phyloP scores from a whole-genome alignment of 2,113 vertebrate genomes.

The Mus spicilegus region DNA sequence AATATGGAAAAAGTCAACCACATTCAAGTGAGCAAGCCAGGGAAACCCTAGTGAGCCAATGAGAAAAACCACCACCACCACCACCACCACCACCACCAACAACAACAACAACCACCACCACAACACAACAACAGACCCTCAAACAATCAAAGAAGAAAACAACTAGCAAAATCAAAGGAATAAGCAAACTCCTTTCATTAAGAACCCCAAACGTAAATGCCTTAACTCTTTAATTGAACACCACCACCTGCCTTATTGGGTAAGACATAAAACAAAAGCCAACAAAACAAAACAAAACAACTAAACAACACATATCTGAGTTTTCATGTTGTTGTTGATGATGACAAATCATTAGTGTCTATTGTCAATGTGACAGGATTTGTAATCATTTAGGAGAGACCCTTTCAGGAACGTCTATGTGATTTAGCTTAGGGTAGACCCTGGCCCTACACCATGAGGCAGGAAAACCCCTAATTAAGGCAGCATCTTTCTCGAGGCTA shows the following conservation, averaged over 20 bases:
- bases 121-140: background rate
- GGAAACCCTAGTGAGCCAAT: background rate
- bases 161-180: background rate
- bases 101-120: background rate
- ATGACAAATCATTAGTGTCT: background rate
- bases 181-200: background rate
- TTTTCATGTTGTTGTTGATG: background rate
- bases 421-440: background rate
- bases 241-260: background rate
- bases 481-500: background rate
- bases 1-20: background rate
- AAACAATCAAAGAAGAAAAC: background rate
- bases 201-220: background rate
- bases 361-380: background rate
- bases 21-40: background rate
- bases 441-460: background rate
- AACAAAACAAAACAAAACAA: background rate
- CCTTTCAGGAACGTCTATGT: background rate
- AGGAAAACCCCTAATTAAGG: background rate
- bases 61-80: background rate
- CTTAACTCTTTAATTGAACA: background rate
- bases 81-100: too few species aligned
- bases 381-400: background rate
- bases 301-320: background rate
- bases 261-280: background rate